Evolutionary conservation across 1,140 invertebrate genomes (phyloP).

Genomic region (Cyclargus thomasi): DNA sequence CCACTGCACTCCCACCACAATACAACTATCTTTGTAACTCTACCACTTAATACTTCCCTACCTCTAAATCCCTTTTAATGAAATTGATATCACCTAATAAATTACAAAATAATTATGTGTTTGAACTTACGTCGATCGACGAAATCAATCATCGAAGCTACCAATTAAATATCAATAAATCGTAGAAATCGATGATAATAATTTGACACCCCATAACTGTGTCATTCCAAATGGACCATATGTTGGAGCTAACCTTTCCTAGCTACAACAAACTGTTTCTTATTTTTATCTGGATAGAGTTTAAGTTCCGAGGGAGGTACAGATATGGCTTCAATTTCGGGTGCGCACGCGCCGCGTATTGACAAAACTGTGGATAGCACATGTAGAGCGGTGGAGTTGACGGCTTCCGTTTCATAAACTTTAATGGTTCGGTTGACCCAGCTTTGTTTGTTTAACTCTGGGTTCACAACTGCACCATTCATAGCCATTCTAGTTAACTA

Average conservation of each 20-base stretch:
- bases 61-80: not conserved
- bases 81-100: not conserved
- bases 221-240: slow-evolving; percentile 1
- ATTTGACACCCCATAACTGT: slow-evolving; percentile 6
- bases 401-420: slow-evolving; percentile 70
- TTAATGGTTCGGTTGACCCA: slow-evolving; percentile 69
- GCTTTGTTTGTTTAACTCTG: slow-evolving; percentile 65
- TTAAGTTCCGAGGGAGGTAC: slow-evolving; percentile 22
- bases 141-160: not conserved
- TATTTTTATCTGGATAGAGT: slow-evolving; percentile 28
- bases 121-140: not conserved
- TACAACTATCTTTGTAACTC: slow-evolving; percentile 19
- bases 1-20: slow-evolving; percentile 39
- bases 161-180: slow-evolving; percentile 6
- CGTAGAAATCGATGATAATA: slow-evolving; percentile 4
- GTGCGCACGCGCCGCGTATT: slow-evolving; percentile 64
- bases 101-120: not conserved
- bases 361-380: slow-evolving; percentile 62
- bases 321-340: slow-evolving; percentile 31
- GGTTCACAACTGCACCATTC: slow-evolving; percentile 60
- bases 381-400: slow-evolving; percentile 43
- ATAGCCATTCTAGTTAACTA: slow-evolving; percentile 59
- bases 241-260: not conserved
- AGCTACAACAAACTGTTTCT: slow-evolving; percentile 25
- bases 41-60: slow-evolving; percentile 8